Conservation (phyloP, 2,888 invertebrate species). For the Lottia gigantea region DNA sequence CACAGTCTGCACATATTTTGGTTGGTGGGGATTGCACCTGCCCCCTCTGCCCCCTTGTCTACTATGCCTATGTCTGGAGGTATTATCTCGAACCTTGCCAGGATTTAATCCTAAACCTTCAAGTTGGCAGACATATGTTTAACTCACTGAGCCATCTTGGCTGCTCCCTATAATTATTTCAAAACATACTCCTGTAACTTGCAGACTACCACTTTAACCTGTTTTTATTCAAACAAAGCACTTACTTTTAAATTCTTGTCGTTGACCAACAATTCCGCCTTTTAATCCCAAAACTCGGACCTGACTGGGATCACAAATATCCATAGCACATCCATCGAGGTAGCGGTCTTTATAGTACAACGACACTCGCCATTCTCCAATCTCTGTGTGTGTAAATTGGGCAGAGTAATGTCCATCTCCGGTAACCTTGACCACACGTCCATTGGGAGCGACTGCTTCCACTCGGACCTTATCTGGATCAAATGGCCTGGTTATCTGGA, state of each 20-base stretch:
- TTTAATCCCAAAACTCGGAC: slow-evolving; percentile 48
- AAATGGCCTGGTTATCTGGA: slow-evolving; percentile 23
- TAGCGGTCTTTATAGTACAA: slow-evolving; percentile 41
- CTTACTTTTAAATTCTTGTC: slow-evolving; percentile 49
- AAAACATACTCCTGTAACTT: too few relatives aligned
- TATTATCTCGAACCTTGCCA: too few relatives aligned
- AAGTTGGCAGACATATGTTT: too few relatives aligned
- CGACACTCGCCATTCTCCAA: slow-evolving; percentile 54
- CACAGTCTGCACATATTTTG: too few relatives aligned
- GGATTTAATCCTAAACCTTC: too few relatives aligned
- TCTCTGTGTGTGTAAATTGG: slow-evolving; percentile 51
- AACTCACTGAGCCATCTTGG: too few relatives aligned
- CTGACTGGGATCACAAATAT: slow-evolving; percentile 57
- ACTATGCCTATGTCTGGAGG: too few relatives aligned
- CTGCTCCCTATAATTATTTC: too few relatives aligned
- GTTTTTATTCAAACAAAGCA: neutral
- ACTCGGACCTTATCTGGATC: slow-evolving; percentile 43
- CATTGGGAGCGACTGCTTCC: slow-evolving; percentile 53
- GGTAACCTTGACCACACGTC: slow-evolving; percentile 51
- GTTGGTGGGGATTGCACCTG: too few relatives aligned
- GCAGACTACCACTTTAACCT: too few relatives aligned
- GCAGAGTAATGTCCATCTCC: slow-evolving; percentile 56
- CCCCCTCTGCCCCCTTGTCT: too few relatives aligned
- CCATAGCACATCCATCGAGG: slow-evolving; percentile 52
- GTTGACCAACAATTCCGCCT: slow-evolving; percentile 44